Base-by-base conservation (phyloP, 30 jellyfish, hydroid and myxozoan species). In the Mastigias papua region DNA sequence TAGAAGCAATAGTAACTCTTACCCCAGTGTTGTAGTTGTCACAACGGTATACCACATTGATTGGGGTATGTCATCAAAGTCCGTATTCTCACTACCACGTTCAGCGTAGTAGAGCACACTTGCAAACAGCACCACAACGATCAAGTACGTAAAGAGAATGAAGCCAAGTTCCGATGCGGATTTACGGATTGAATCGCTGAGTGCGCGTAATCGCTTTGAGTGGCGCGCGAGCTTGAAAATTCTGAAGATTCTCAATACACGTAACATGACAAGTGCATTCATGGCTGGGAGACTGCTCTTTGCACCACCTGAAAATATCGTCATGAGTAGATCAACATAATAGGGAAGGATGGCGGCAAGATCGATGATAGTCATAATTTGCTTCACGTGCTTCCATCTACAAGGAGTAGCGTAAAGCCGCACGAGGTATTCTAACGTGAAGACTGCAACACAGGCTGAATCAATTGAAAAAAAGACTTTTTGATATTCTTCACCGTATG, bases 1-100 rank as follows among this genome's bases (percentile, higher is more conserved):
- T 42, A 42, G 25, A 54, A 54, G 67, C 23, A 19, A 11, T 54
- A 9, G 74, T 4, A 27, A 63, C 2, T 20, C 97, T 76, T 86
- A 94, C 99, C 99, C 99, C 16, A 94, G 72, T 48, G 99, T 94
- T n/a, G 99, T 94, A 0, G 99, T 94, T 4, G 99, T 94, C 11
- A 94, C 99, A 20, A 94, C 99, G 0, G 99, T 94, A 86, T 89
- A 94, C 99, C 99, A 94, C 93, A 94, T 94, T 23, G 99, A 86
- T 54, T 94, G 98, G 0, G 99, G 99, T 22, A 94, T 94, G 71
- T 95, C 96, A n/a, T 21, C 91, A 69, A 94, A 89, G 21, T n/a
- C 69, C 1, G 97, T 82, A 6, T 76, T 66, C 21, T 57, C 77
- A 42, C 58, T n/a, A 31, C 81, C 86, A 34, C 97, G 91, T 61